Base-by-base conservation (phyloP, 2,797 vertebrate genomes). In the Acipenser ruthenus region DNA sequence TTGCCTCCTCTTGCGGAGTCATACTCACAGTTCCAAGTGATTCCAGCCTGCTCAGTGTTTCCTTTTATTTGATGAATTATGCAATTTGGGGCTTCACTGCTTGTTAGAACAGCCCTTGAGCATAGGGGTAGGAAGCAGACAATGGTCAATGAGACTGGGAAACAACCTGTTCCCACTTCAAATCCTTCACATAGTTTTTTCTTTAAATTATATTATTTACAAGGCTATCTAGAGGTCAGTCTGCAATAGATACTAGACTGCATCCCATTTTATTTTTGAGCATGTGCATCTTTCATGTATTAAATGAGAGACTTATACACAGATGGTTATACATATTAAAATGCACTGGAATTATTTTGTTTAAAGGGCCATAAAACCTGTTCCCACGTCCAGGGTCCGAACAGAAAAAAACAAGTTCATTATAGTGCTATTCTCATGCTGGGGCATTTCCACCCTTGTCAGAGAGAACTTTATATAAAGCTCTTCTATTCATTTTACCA, bases 161-260 rank as follows among this genome's bases (percentile, higher is more conserved):
- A 58, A 58, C 12, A 58, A 58, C 12, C 12, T 53, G 12, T 11
- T n/a, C 11, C 12, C 12, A 58, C 55, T 58, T 58, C 55, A 58
- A 11, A 58, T 58, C 55, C 55, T 58, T 58, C 55, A 58, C 11
- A 58, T n/a, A n/a, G 12, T 58, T 58, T 58, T 11, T 58, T 58
- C 12, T 11, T 58, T 58, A 58, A 58, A 58, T 58, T n/a, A 58
- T 58, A 58, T 13, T 58, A 58, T 15, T 58, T 58, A 58, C 55
- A 58, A 7, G 7, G 55, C 55, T 58, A 10, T 58, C 11, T n/a
- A 58, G 55, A 58, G 10, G 7, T 13, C 55, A 58, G 55, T 10
- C 55, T 58, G 55, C 7, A 13, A 11, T 11, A 13, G 6, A 58
- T 6, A 58, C 55, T n/a, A 13, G 55, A n/a, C 55, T 58, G 12